Base-by-base conservation (phyloP, 2,113 vertebrate species). In the Cyphomyrus discorhynchus region DNA sequence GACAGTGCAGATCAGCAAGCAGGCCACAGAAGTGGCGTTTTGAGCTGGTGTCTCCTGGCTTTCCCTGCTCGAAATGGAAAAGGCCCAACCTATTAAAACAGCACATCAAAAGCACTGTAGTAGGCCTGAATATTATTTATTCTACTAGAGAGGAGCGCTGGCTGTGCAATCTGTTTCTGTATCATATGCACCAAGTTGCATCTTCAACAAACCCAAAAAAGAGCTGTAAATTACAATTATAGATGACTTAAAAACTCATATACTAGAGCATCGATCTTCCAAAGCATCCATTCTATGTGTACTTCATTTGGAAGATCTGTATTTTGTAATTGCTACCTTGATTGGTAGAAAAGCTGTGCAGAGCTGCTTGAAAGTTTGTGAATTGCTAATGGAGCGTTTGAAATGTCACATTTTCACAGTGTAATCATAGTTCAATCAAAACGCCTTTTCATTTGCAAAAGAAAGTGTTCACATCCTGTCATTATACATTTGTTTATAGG, bases 1-100 rank as follows among this genome's bases (percentile, higher is more conserved):
- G 85, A 52, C 85, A 86, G 85, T 52, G 85, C 85, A 49, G 85
- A 86, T 52, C 49, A 52, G 46, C 85, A 86, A n/a, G 49, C 46
- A 52, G 46, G 47, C 85, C 85, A n/a, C 49, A 86, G 85, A 52
- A 27, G 3, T n/a, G 49, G 19, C 15, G 21, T 85, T 80, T 42
- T 49, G 21, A 85, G 42, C 24, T 46, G 82, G 21, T 21, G 42
- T 49, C 82, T 85, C 21, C 42, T 42, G 39, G 82, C 82, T 85
- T 49, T 80, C 74, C 74, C 82, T 84, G 53, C 85, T 86, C 27
- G 17, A 52, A 27, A 49, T 46, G 49, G 84, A 52, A 52, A 86
- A 86, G 31, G 4, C 49, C 85, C 85, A 52, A 52, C 85, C 85
- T 53, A 52, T 52, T 86, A 49, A 86, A 49, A 52, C 49, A 86